Percentiles rank a stretch among this genome's conserved stretches.
Evolutionary conservation across 2,797 vertebrate species (phyloP).

Genomic region (Furcifer pardalis): DNA sequence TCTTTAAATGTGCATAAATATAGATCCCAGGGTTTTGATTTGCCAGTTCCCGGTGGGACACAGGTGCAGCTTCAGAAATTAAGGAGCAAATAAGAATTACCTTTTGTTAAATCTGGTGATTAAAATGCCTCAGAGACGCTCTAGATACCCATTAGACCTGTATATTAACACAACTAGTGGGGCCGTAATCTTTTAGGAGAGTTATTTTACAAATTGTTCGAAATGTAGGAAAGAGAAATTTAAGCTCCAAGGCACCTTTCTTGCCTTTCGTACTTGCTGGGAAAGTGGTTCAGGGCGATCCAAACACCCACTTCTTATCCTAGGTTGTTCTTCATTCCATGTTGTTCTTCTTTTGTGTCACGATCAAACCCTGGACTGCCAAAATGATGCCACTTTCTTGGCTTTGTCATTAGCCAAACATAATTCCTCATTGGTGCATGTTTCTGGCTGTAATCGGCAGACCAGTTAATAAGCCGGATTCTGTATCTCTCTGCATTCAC

Average conservation of each 20-base stretch:
- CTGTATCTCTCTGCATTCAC: too few relatives aligned
- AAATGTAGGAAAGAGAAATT: not conserved
- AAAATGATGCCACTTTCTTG: too few relatives aligned
- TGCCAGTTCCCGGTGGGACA: not conserved
- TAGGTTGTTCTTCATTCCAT: not conserved
- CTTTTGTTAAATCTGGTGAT: slow-evolving; percentile 8
- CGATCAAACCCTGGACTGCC: too few relatives aligned
- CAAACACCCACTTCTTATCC: not conserved
- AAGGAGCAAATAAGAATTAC: accelerated
- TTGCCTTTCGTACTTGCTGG: not conserved
- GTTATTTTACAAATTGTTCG: slow-evolving; percentile 16
- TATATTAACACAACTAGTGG: slow-evolving; percentile 2
- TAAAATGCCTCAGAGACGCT: not conserved
- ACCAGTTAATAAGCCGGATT: too few relatives aligned
- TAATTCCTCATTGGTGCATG: too few relatives aligned
- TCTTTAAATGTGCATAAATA: not conserved
- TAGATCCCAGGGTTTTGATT: not conserved
- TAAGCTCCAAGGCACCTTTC: not conserved
- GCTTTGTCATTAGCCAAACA: too few relatives aligned
- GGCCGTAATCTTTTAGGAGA: not conserved
- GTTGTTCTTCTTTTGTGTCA: too few relatives aligned
- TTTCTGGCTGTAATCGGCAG: too few relatives aligned
- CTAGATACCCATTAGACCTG: not conserved
- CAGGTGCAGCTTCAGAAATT: slow-evolving; percentile 15
- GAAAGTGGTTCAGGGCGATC: not conserved